These are phyloP conservation scores for Bemisia tabaci DNA, from an alignment of 1,140 invertebrate species.

Conservation along the genomic window DNA sequence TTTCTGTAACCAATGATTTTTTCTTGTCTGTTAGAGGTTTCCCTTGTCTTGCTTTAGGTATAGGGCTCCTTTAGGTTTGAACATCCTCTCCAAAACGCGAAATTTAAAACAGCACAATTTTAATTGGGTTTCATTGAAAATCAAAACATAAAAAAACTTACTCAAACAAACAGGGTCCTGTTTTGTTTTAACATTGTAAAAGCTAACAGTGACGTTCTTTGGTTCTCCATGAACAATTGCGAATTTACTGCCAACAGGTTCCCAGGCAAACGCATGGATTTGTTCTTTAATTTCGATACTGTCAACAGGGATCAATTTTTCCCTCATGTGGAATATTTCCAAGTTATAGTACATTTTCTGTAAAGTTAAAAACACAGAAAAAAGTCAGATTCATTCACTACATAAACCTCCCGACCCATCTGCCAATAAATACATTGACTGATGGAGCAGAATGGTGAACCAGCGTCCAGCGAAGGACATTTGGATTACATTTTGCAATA, in stretches of 20 bases:
- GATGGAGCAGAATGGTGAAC: background rate
- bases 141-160: constrained; percentile 31
- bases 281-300: constrained; percentile 88
- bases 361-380: constrained; percentile 24
- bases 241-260: constrained; percentile 91
- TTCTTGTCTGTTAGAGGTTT: too few relatives aligned
- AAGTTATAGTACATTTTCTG: constrained; percentile 96
- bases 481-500: too few relatives aligned
- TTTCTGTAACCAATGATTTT: too few relatives aligned
- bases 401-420: background rate
- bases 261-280: constrained; percentile 96
- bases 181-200: constrained; percentile 80
- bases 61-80: too few relatives aligned
- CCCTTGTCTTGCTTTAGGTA: too few relatives aligned
- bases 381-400: too few relatives aligned
- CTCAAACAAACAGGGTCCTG: constrained; percentile 74
- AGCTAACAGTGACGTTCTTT: constrained; percentile 77
- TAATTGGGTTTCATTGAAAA: too few relatives aligned
- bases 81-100: too few relatives aligned
- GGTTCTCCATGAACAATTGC: constrained; percentile 90
- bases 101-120: too few relatives aligned
- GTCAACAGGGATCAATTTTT: constrained; percentile 96
- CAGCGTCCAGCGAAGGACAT: too few relatives aligned
- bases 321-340: constrained; percentile 96
- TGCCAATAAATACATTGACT: background rate